A percentile compares a stretch with the other conserved stretches of the same genome.
These are phyloP conservation scores for Apodemia hepburni DNA, from an alignment of 2,888 invertebrate genomes.

Conservation along the genomic window DNA sequence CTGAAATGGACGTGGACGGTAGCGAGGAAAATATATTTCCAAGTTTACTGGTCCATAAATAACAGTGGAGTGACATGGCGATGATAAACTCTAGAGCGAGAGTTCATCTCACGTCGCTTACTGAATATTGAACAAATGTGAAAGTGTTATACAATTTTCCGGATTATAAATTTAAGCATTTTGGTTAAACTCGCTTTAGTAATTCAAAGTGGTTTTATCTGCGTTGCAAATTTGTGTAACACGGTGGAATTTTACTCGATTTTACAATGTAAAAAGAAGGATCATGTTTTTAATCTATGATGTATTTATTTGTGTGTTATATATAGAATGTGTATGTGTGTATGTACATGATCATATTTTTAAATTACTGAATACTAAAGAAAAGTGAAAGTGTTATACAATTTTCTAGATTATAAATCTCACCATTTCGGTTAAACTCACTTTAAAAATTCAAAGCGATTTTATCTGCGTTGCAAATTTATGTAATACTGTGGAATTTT, in stretches of 20 bases:
- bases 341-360: too few species aligned
- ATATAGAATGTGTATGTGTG: not conserved
- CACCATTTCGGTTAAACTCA: slow-evolving; percentile 24
- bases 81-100: slow-evolving; percentile 72
- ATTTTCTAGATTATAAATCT: slow-evolving; percentile 37
- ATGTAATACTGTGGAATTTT: not conserved
- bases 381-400: slow-evolving; percentile 48
- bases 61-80: slow-evolving; percentile 75
- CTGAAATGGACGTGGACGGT: slow-evolving; percentile 75
- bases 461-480: not conserved
- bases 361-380: slow-evolving; percentile 71
- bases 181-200: slow-evolving; percentile 22
- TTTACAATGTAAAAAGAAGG: not conserved
- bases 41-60: slow-evolving; percentile 79
- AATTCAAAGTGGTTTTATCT: slow-evolving; percentile 3
- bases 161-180: slow-evolving; percentile 26
- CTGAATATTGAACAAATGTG: slow-evolving; percentile 66
- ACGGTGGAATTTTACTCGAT: not conserved
- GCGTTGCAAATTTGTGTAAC: not conserved
- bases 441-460: slow-evolving; percentile 5
- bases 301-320: not conserved
- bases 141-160: slow-evolving; percentile 47
- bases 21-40: slow-evolving; percentile 76
- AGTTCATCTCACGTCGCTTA: slow-evolving; percentile 70
- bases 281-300: not conserved